A percentile compares a stretch with the other conserved stretches of the same genome.
phyloP scores from a whole-genome alignment of 1,140 invertebrate genomes.

The Mesaphorura yosii region DNA sequence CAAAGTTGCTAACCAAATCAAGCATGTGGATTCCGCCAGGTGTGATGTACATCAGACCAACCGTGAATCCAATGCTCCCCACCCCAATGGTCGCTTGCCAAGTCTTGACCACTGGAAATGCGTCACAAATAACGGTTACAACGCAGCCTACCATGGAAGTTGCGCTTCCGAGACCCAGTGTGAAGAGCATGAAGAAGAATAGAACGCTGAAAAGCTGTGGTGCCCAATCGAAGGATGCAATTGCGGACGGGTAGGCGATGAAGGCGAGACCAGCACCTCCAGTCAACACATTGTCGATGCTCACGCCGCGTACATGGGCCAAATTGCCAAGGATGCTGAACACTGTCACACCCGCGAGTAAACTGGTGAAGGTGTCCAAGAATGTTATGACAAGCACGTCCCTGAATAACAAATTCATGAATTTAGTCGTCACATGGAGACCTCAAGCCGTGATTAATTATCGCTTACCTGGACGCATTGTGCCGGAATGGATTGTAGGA shows the following conservation, averaged over 20 bases:
- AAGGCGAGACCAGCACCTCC: constrained; percentile 66
- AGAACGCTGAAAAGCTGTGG: constrained; percentile 52
- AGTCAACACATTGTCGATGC: constrained; percentile 50
- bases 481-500: constrained; percentile 72
- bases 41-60: constrained; percentile 61
- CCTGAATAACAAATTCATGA: constrained; percentile 30
- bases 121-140: constrained; percentile 55
- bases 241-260: constrained; percentile 54
- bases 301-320: constrained; percentile 35
- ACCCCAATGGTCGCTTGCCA: constrained; percentile 47
- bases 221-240: constrained; percentile 57
- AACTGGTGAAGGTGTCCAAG: constrained; percentile 52
- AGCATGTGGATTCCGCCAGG: constrained; percentile 77
- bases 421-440: not conserved
- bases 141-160: constrained; percentile 49
- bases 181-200: constrained; percentile 43
- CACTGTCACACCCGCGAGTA: constrained; percentile 73
- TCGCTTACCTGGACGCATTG: constrained; percentile 64
- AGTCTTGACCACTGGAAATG: constrained; percentile 50
- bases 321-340: constrained; percentile 64
- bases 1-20: constrained; percentile 49
- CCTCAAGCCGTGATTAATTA: not conserved
- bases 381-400: constrained; percentile 42
- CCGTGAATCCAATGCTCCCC: constrained; percentile 49
- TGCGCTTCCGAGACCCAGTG: constrained; percentile 33